Conservation (phyloP, 2,113 vertebrate species). For the Meriones unguiculatus region DNA sequence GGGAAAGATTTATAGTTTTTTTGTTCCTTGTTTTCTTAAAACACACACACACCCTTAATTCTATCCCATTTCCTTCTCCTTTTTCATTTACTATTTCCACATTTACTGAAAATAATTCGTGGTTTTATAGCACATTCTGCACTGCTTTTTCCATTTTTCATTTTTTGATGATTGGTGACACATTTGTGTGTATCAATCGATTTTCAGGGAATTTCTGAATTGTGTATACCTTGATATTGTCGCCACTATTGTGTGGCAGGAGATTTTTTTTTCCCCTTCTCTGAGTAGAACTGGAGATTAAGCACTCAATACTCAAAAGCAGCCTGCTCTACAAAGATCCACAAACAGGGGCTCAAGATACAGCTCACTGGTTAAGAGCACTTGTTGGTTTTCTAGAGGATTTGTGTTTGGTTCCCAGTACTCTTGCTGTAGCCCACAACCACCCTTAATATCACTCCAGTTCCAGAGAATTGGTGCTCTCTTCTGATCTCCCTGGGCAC, state of each 20-base stretch:
- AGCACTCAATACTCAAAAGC: neutral
- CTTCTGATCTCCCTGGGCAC: neutral
- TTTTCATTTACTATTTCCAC: neutral
- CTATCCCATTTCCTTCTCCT: neutral
- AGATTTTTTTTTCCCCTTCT: neutral
- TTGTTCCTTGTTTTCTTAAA: neutral
- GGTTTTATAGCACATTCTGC: neutral
- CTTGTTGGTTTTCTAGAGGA: neutral
- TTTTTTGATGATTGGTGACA: neutral
- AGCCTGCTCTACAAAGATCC: neutral
- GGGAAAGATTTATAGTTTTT: neutral
- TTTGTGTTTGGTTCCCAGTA: neutral
- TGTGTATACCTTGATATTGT: neutral
- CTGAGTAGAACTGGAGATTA: neutral
- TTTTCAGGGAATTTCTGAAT: neutral
- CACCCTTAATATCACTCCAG: neutral
- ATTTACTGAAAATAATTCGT: neutral
- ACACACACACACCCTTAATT: neutral
- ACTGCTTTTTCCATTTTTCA: neutral
- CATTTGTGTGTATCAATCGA: no score
- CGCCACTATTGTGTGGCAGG: neutral
- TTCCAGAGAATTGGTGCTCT: neutral
- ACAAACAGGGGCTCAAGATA: neutral
- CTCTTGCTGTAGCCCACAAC: neutral
- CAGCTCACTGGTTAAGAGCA: neutral